These are phyloP conservation scores for Trachelus stipa DNA, from an alignment of 2,888 invertebrate species.

Conservation along the genomic window DNA sequence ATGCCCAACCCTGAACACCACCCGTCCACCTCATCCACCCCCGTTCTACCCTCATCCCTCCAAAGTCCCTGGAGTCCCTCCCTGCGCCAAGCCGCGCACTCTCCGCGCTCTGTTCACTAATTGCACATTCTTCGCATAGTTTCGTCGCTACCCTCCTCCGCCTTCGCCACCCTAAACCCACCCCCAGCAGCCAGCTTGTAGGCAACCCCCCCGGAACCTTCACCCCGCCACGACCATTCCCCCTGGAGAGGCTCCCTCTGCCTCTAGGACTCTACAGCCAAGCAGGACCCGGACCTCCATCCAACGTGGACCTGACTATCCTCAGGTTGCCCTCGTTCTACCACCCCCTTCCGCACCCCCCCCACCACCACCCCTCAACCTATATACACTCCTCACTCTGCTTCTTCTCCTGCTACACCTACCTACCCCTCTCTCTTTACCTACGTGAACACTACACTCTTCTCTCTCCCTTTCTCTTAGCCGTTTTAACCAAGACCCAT, in stretches of 20 bases:
- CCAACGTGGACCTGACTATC: slow-evolving; percentile 26
- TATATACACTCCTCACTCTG: slow-evolving; percentile 31
- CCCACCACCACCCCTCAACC: too few species aligned
- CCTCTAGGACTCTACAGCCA: neutral
- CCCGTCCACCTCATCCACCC: slow-evolving; percentile 21
- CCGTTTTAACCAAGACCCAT: slow-evolving; percentile 19
- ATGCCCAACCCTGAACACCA: slow-evolving; percentile 23
- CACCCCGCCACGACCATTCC: slow-evolving; percentile 33
- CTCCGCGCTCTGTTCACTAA: slow-evolving; percentile 85
- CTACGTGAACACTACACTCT: neutral
- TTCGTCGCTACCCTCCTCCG: slow-evolving; percentile 78
- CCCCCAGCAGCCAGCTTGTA: slow-evolving; percentile 47
- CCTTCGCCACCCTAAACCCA: slow-evolving; percentile 56
- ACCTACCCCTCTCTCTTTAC: slow-evolving; percentile 9
- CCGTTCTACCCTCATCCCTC: slow-evolving; percentile 46
- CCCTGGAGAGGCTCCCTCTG: slow-evolving; percentile 9
- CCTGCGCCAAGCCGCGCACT: slow-evolving; percentile 68
- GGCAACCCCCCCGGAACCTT: slow-evolving; percentile 34
- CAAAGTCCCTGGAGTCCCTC: slow-evolving; percentile 72
- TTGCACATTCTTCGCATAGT: slow-evolving; percentile 98
- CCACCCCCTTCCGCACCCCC: neutral
- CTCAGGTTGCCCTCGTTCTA: slow-evolving; percentile 11
- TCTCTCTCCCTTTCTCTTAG: slow-evolving; percentile 29
- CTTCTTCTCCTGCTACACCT: slow-evolving; percentile 34
- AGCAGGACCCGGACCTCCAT: slow-evolving; percentile 29